These are phyloP conservation scores for Mycalesis mineus DNA, from an alignment of 2,888 invertebrate species.

Conservation along the genomic window DNA sequence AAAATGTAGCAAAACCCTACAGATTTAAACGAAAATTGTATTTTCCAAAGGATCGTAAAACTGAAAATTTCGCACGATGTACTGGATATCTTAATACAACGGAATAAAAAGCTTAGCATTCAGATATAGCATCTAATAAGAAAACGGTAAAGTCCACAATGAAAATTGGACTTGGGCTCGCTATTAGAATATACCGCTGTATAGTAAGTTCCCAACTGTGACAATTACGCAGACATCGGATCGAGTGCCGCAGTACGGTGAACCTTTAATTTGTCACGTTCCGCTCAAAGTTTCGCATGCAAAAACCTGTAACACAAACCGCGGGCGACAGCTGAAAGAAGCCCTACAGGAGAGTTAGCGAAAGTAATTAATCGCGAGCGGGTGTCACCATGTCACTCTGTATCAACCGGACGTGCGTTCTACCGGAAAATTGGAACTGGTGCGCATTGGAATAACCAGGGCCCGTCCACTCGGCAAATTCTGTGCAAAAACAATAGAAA, in stretches of 20 bases:
- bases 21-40: too few relatives aligned
- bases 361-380: constrained; percentile 67
- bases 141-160: constrained; percentile 12
- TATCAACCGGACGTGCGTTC: constrained; percentile 58
- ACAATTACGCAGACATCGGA: constrained; percentile 33
- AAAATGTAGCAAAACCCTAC: too few relatives aligned
- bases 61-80: too few relatives aligned
- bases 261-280: constrained; percentile 35
- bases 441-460: constrained; percentile 59
- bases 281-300: constrained; percentile 37
- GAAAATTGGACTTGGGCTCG: neutral
- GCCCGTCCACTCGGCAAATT: constrained; percentile 28
- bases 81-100: too few relatives aligned
- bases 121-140: neutral
- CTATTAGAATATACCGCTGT: constrained; percentile 9
- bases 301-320: constrained; percentile 61
- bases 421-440: constrained; percentile 67
- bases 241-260: constrained; percentile 29
- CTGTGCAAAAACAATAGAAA: constrained; percentile 13
- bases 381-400: constrained; percentile 66
- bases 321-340: constrained; percentile 58
- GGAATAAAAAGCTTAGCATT: too few relatives aligned
- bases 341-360: constrained; percentile 60
- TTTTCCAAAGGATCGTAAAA: too few relatives aligned
- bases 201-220: constrained; percentile 28